Percentiles rank a stretch among this genome's conserved stretches.
Evolutionary conservation across 2,888 invertebrate genomes (phyloP).

Genomic region (Apotomis turbidana): DNA sequence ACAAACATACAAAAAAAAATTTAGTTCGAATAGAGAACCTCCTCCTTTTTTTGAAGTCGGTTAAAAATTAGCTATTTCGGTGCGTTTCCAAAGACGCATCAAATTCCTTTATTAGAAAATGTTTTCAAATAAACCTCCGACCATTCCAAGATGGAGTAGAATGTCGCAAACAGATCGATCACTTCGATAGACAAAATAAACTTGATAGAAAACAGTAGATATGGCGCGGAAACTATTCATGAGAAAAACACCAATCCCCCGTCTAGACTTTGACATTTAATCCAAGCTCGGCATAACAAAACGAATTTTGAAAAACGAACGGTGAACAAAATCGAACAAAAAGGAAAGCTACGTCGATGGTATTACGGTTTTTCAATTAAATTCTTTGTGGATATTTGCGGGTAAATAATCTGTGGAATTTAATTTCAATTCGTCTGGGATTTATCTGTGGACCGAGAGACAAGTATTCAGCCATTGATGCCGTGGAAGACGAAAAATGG

Average conservation of each 20-base stretch:
- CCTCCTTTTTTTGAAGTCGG: too few relatives aligned
- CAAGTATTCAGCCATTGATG: conserved; percentile 30
- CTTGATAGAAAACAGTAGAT: conserved; percentile 26
- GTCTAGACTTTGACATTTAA: conserved; percentile 39
- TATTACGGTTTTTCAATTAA: conserved; percentile 22
- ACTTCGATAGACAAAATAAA: conserved; percentile 31
- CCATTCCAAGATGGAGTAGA: conserved; percentile 2
- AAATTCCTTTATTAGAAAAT: background rate
- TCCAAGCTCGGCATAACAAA: conserved; percentile 14
- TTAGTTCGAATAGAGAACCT: too few relatives aligned
- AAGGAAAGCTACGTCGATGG: background rate
- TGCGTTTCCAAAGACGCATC: too few relatives aligned
- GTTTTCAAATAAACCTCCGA: background rate
- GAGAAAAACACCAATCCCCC: conserved; percentile 31
- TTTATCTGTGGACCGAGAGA: conserved; percentile 19
- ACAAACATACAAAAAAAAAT: too few relatives aligned
- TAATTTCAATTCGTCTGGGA: conserved; percentile 34
- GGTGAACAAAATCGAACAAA: background rate
- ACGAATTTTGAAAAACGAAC: conserved; percentile 25
- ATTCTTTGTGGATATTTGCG: background rate
- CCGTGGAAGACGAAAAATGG: background rate
- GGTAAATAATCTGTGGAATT: conserved; percentile 36
- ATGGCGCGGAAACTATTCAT: conserved; percentile 9
- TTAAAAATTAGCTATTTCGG: too few relatives aligned
- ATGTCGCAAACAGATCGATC: background rate